These are phyloP conservation scores for Cremastinae sp. DNA, from an alignment of 2,888 invertebrate species.

Conservation along the genomic window DNA sequence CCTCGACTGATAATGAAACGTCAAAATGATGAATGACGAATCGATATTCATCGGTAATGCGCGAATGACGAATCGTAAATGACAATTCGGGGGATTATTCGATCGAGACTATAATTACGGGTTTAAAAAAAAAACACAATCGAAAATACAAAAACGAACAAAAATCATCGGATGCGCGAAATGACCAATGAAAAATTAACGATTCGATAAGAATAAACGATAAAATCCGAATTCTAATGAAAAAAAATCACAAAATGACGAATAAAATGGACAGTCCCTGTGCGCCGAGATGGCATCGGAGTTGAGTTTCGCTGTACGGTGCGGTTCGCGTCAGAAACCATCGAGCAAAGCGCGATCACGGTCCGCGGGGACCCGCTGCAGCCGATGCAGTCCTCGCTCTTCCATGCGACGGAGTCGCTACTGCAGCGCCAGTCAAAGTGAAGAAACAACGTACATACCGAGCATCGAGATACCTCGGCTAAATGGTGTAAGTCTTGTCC, in stretches of 20 bases:
- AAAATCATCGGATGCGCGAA: conserved; percentile 11
- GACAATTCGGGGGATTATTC: no score
- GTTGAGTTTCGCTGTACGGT: conserved; percentile 93
- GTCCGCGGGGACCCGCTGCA: conserved; percentile 70
- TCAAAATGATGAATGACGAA: conserved; percentile 9
- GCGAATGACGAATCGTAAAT: neutral
- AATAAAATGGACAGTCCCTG: conserved; percentile 85
- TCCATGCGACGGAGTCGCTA: conserved; percentile 74
- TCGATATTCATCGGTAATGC: no score
- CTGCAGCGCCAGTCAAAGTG: conserved; percentile 72
- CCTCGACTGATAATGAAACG: no score
- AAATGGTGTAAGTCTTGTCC: conserved; percentile 80
- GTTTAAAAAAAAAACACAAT: no score
- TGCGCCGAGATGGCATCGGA: conserved; percentile 98
- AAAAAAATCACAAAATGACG: neutral
- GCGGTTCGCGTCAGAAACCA: conserved; percentile 91
- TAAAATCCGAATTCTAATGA: no score
- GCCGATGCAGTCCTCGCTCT: conserved; percentile 75
- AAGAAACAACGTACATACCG: conserved; percentile 79
- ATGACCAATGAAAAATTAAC: neutral
- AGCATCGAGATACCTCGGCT: conserved; percentile 78
- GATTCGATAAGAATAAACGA: no score
- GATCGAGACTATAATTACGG: no score
- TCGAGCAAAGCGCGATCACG: conserved; percentile 82
- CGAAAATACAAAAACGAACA: no score